Evolutionary conservation across 2,888 invertebrate genomes (phyloP).

Genomic region (Stratiomys singularior): DNA sequence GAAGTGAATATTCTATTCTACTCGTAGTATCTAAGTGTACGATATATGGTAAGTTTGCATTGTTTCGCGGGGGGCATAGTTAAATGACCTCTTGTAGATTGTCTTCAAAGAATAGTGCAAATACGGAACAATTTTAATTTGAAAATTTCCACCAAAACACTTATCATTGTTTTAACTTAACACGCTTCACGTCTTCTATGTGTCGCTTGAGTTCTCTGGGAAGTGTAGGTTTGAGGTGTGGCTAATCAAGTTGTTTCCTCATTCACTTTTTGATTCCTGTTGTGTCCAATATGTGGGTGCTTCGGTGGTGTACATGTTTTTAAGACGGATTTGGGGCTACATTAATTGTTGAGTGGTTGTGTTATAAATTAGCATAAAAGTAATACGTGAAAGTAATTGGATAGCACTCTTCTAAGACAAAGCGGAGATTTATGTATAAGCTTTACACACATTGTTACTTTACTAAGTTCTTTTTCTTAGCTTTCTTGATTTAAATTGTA

Average conservation of each 20-base stretch:
- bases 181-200: not conserved
- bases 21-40: too few relatives aligned
- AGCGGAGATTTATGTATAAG: too few relatives aligned
- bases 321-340: not conserved
- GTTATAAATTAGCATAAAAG: too few relatives aligned
- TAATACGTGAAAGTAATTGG: too few relatives aligned
- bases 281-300: conserved; percentile 1
- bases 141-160: not conserved
- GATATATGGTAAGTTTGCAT: not conserved
- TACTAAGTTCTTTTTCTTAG: too few relatives aligned
- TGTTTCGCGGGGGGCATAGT: not conserved
- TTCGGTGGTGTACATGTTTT: not conserved
- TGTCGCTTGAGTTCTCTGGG: conserved; percentile 14
- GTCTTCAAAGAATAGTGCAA: conserved; percentile 10
- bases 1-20: too few relatives aligned
- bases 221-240: conserved; percentile 25
- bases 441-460: too few relatives aligned
- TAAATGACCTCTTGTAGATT: conserved; percentile 29
- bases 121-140: conserved; percentile 1
- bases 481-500: too few relatives aligned
- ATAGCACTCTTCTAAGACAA: too few relatives aligned
- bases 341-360: conserved; percentile 1
- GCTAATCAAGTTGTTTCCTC: conserved; percentile 35
- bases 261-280: not conserved
- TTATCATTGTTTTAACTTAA: conserved; percentile 7